Evolutionary conservation across 2,888 invertebrate species (phyloP).

Genomic region (Tipula confusa): DNA sequence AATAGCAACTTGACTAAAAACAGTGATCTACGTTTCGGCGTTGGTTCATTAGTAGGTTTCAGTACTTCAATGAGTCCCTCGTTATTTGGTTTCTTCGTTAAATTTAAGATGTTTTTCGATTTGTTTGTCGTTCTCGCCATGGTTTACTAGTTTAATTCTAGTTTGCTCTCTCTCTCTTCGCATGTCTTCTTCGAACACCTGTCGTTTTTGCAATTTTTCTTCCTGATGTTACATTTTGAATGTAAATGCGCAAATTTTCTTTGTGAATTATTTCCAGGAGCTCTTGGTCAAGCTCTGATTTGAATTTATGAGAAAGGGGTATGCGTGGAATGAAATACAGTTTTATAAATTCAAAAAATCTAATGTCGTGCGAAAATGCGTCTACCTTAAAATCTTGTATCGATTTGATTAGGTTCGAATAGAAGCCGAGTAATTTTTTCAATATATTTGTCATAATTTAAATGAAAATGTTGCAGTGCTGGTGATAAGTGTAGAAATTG

Average conservation of each 20-base stretch:
- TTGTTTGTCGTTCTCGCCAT: not conserved
- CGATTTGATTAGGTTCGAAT: not conserved
- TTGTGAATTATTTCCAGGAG: not conserved
- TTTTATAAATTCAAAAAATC: not conserved
- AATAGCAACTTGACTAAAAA: too few relatives aligned
- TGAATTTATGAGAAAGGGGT: not conserved
- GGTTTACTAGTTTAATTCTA: not conserved
- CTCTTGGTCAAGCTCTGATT: not conserved
- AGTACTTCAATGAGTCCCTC: too few relatives aligned
- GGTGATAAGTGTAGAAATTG: not conserved
- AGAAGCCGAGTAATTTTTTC: not conserved
- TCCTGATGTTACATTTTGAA: not conserved
- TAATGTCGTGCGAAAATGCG: not conserved
- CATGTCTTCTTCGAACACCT: not conserved
- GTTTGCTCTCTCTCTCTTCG: not conserved
- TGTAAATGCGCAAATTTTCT: not conserved
- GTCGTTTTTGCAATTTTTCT: not conserved
- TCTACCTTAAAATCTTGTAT: not conserved
- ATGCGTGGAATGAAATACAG: not conserved
- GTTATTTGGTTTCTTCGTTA: not conserved
- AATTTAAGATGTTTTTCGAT: slow-evolving; percentile 6
- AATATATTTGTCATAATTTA: not conserved
- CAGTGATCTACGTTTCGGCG: too few relatives aligned
- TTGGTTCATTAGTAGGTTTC: too few relatives aligned
- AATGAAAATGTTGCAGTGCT: not conserved